These are phyloP conservation scores for Catostomus latipinnis DNA, from an alignment of 2,797 vertebrate species.

Conservation along the genomic window DNA sequence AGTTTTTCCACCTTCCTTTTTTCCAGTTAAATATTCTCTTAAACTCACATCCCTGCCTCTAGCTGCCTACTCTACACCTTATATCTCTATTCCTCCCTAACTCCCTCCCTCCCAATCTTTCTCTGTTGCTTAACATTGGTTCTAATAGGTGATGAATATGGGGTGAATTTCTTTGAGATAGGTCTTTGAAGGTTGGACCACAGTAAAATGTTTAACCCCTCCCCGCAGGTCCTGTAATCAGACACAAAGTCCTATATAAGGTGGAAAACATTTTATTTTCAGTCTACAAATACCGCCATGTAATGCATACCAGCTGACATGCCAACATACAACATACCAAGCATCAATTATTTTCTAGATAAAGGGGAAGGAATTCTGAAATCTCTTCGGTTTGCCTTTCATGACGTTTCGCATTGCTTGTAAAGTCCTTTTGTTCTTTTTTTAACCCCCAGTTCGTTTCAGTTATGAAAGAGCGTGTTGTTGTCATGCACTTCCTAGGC, in stretches of 20 bases:
- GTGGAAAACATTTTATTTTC: no score
- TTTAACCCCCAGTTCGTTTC: slow-evolving; percentile 50
- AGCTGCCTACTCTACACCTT: slow-evolving; percentile 13
- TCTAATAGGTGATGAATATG: slow-evolving; percentile 36
- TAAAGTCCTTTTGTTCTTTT: slow-evolving; percentile 54
- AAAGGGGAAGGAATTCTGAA: slow-evolving; percentile 46
- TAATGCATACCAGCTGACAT: background rate
- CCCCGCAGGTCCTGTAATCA: background rate
- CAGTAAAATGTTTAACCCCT: background rate
- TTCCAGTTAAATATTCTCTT: slow-evolving; percentile 45
- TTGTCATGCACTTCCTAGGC: slow-evolving; percentile 48
- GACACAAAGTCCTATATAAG: no score
- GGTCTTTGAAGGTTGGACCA: background rate
- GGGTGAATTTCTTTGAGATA: slow-evolving; percentile 33
- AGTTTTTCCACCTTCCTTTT: slow-evolving; percentile 31
- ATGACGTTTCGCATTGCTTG: slow-evolving; percentile 44
- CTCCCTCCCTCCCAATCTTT: background rate
- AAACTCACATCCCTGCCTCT: slow-evolving; percentile 22
- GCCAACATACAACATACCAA: slow-evolving; percentile 25
- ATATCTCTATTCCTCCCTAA: slow-evolving; percentile 8
- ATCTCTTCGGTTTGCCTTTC: slow-evolving; percentile 49
- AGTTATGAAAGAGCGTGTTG: slow-evolving; percentile 46
- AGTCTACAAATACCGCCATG: background rate
- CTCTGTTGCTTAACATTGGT: slow-evolving; percentile 12
- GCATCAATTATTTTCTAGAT: slow-evolving; percentile 38